Conservation (phyloP, 53 echinoderm and acorn worm species). For the Arbacia lixula region DNA sequence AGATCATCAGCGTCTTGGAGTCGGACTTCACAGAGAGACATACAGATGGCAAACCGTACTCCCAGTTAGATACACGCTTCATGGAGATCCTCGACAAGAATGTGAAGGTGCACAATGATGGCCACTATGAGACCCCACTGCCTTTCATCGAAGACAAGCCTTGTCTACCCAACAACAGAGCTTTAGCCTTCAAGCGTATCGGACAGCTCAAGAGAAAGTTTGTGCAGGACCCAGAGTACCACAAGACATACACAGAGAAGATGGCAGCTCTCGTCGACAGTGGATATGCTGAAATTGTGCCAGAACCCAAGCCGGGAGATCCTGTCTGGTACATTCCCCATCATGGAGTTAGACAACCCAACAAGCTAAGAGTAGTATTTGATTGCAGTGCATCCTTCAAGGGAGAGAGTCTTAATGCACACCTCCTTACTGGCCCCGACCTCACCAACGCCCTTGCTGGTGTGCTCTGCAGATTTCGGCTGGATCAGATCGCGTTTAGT, state of each 20-base stretch:
- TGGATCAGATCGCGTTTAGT: conserved; percentile 50
- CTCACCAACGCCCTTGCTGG: conserved; percentile 56
- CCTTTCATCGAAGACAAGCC: conserved; percentile 56
- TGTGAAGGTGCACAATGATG: conserved; percentile 1
- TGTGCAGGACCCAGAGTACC: conserved; percentile 46
- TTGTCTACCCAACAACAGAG: conserved; percentile 55
- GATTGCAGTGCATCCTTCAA: conserved; percentile 57
- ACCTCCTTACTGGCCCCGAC: conserved; percentile 62
- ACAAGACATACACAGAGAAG: conserved; percentile 33
- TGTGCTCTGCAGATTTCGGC: conserved; percentile 54
- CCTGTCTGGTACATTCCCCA: conserved; percentile 62
- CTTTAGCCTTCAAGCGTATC: conserved; percentile 37
- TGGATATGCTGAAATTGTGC: conserved; percentile 63
- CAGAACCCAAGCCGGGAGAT: conserved; percentile 10
- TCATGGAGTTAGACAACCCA: conserved; percentile 56
- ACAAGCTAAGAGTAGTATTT: conserved; percentile 68
- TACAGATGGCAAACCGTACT: conserved; percentile 1
- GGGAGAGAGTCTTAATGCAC: conserved; percentile 47
- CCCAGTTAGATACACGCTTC: background rate
- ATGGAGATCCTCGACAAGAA: background rate
- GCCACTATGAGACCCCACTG: conserved; percentile 70
- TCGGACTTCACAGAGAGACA: conserved; percentile 37
- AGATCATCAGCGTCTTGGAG: conserved; percentile 56
- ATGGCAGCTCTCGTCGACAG: conserved; percentile 58
- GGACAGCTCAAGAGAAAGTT: conserved; percentile 44